Conservation (phyloP, 2,113 vertebrate genomes). For the Capra hircus region DNA sequence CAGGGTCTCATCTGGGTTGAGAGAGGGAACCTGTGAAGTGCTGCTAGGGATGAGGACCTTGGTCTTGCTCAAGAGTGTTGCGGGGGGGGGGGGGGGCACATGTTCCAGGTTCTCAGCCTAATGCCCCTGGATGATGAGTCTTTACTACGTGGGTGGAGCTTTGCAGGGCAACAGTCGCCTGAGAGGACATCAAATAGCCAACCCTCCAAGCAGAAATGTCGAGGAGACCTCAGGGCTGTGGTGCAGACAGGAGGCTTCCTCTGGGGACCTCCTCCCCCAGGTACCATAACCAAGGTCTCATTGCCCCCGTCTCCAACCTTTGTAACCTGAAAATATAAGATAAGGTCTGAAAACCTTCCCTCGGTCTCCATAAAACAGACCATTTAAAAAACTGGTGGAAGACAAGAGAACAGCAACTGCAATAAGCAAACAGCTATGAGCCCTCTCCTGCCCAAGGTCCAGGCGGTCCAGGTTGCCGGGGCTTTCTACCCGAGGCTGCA, state of each 20-base stretch:
- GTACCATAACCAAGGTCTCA: background rate
- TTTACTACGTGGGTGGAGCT: accelerated
- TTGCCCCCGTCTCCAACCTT: background rate
- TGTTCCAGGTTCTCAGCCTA: background rate
- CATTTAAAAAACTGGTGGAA: background rate
- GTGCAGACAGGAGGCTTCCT: background rate
- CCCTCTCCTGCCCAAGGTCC: background rate
- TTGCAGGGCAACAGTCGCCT: accelerated
- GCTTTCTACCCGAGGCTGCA: background rate
- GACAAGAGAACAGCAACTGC: background rate
- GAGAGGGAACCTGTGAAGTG: background rate
- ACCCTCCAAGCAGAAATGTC: background rate
- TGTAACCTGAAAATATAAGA: background rate
- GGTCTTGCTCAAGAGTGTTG: background rate
- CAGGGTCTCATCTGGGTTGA: too few species aligned
- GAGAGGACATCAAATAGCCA: background rate
- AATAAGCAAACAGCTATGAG: background rate
- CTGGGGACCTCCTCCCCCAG: background rate
- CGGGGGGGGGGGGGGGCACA: accelerated
- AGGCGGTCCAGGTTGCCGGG: background rate
- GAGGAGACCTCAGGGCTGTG: background rate
- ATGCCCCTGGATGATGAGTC: background rate
- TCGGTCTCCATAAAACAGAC: background rate
- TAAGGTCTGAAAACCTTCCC: background rate
- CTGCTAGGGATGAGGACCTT: background rate